These are phyloP conservation scores for Thecophora atra DNA, from an alignment of 2,888 invertebrate species.

Conservation along the genomic window DNA sequence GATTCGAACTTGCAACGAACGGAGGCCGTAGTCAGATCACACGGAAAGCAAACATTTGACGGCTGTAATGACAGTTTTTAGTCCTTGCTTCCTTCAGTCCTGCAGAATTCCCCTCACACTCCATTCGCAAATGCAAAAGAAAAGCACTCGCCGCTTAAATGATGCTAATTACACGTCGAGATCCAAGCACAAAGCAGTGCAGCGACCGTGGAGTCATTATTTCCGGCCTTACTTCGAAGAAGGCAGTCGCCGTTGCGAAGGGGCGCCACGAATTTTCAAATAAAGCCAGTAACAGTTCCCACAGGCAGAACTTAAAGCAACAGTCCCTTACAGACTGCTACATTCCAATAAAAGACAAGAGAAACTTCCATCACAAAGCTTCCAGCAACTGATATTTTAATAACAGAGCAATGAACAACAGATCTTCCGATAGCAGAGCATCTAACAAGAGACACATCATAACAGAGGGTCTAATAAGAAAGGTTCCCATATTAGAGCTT, in stretches of 20 bases:
- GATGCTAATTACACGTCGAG: slow-evolving; percentile 34
- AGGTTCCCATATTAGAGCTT: too few relatives aligned
- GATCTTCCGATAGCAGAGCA: too few relatives aligned
- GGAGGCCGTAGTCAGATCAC: neutral
- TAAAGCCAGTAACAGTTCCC: slow-evolving; percentile 26
- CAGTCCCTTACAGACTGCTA: too few relatives aligned
- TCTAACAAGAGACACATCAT: too few relatives aligned
- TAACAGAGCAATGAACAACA: too few relatives aligned
- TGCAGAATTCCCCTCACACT: slow-evolving; percentile 40
- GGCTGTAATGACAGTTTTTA: slow-evolving; percentile 5
- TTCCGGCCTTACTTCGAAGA: neutral
- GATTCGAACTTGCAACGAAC: neutral
- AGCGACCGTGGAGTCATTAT: neutral
- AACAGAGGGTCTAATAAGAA: too few relatives aligned
- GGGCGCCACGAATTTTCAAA: slow-evolving; percentile 10
- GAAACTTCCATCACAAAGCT: too few relatives aligned
- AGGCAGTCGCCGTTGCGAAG: too few relatives aligned
- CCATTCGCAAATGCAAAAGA: slow-evolving; percentile 38
- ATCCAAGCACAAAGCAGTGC: neutral
- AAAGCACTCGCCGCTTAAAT: slow-evolving; percentile 20
- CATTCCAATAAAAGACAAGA: too few relatives aligned
- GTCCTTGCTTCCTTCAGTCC: neutral
- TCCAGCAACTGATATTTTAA: too few relatives aligned
- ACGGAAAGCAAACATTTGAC: slow-evolving; percentile 24
- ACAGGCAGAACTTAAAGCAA: too few relatives aligned